phyloP scores from a whole-genome alignment of 2,888 invertebrate genomes.

The Thymelicus sylvestris region DNA sequence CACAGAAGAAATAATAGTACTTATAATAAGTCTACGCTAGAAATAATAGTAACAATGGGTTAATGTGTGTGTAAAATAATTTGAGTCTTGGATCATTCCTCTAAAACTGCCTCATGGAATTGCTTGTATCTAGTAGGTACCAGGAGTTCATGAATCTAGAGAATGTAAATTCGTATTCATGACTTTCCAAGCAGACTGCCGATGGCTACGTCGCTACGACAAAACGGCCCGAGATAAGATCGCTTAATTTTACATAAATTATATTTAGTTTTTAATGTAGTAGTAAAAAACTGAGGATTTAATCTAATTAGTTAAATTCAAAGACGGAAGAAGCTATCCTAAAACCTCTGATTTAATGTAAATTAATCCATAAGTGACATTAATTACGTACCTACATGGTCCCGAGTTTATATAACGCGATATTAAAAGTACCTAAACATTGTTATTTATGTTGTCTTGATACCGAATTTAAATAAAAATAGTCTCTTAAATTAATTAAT shows the following conservation, averaged over 20 bases:
- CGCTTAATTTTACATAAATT: constrained; percentile 29
- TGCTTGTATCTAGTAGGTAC: not conserved
- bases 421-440: too few species aligned
- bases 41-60: too few species aligned
- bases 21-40: too few species aligned
- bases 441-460: too few species aligned
- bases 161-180: constrained; percentile 1
- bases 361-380: not conserved
- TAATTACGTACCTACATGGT: not conserved
- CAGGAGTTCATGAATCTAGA: constrained; percentile 6
- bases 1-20: too few species aligned
- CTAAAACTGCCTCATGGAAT: not conserved
- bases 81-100: too few species aligned
- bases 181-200: not conserved
- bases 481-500: too few species aligned
- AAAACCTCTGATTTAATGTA: not conserved
- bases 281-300: constrained; percentile 12
- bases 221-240: constrained; percentile 28
- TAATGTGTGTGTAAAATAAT: too few species aligned
- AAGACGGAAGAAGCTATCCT: not conserved
- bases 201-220: constrained; percentile 32
- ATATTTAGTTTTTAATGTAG: constrained; percentile 7
- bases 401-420: too few species aligned
- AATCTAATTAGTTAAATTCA: constrained; percentile 5
- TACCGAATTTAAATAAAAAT: too few species aligned